Evolutionary conservation across 1,140 invertebrate species (phyloP), one percentile per base, ranked within the genome.

Genomic region (Lucilia cuprina): DNA sequence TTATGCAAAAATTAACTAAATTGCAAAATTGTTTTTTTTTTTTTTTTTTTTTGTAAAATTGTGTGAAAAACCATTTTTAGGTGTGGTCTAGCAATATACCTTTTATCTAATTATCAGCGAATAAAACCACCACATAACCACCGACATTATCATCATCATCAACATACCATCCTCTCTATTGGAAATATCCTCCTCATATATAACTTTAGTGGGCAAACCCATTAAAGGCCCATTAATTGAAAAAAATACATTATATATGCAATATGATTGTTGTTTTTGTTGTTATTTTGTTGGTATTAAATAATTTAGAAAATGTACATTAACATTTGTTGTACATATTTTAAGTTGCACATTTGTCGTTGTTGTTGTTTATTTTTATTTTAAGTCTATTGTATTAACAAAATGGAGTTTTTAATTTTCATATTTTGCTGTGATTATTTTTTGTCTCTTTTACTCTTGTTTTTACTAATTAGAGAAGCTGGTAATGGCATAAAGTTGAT

Each of bases 231-330:
- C 50, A 55, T 12, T 17, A 55, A 55, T 17, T 55, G 12, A 75
- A 14, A 9, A 75, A 14, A 9, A 75, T 8, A 75, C 8, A 75
- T 8, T 35, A 9, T 34, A 14, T 75, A 74, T 41, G 10, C 41
- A 41, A 41, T 41, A 41, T 41, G 41, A 7, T 21, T 34, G 21
- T 74, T 74, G 65, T 74, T 70, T 1, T 70, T 74, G n/a, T 74
- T 74, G 1, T 74, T 74, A 21, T n/a, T 74, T 21, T 74, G 1
- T 2, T 77, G 74, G 25, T 77, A 77, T 77, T 77, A 77, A 77
- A 77, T 77, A 77, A 77, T 77, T 74, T 74, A 10, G 74, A 74
- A 74, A 74, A 77, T 77, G 74, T 47, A 35, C 74, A 77, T 41
- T 77, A 77, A 77, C 8, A 77, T 77, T 17, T 41, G 41, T 41